Evolutionary conservation across 2,888 invertebrate species (phyloP).

Genomic region (Griposia aprilina): DNA sequence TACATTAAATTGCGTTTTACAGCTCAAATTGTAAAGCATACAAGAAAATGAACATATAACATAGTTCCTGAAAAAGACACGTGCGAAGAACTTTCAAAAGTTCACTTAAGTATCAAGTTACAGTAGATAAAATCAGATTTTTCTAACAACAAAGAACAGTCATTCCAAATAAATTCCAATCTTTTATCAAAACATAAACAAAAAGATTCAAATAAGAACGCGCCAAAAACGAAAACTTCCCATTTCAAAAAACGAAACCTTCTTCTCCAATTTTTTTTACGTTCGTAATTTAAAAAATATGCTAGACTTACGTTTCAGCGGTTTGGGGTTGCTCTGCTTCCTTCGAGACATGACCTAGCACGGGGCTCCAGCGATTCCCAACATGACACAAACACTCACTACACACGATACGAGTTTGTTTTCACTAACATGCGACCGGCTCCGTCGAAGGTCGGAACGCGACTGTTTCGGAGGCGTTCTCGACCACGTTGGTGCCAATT

Average conservation of each 20-base stretch:
- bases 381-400: constrained; percentile 83
- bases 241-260: constrained; percentile 22
- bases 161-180: background rate
- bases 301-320: constrained; percentile 96
- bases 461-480: constrained; percentile 77
- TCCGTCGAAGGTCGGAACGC: constrained; percentile 74
- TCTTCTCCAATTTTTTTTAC: background rate
- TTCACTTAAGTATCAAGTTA: constrained; percentile 1
- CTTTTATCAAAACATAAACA: constrained; percentile 2
- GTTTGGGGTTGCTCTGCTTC: constrained; percentile 99
- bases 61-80: background rate
- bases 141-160: background rate
- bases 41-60: background rate
- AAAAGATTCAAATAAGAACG: constrained; percentile 46
- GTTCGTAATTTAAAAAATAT: constrained; percentile 1
- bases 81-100: constrained; percentile 32
- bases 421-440: constrained; percentile 70
- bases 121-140: background rate
- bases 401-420: constrained; percentile 71
- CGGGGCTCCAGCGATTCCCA: constrained; percentile 78
- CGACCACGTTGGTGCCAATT: constrained; percentile 73
- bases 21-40: background rate
- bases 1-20: too few relatives aligned
- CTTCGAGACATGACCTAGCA: constrained; percentile 95
- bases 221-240: constrained; percentile 37